Evolutionary conservation across 2,888 invertebrate genomes (phyloP).

Genomic region (Leptopterna dolabrata): DNA sequence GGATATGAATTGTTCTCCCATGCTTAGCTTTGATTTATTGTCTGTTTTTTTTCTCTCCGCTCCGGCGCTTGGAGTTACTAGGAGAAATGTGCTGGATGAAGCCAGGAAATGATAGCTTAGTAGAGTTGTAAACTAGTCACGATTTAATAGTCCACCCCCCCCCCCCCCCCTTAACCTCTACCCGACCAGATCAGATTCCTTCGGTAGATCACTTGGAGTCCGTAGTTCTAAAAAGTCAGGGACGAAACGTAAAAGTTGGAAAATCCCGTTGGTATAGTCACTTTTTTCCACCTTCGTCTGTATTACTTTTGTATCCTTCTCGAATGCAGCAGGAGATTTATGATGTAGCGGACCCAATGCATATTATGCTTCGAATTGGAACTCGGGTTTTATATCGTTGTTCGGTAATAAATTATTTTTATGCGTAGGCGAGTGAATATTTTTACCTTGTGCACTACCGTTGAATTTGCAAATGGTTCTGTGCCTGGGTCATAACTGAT

Average conservation of each 20-base stretch:
- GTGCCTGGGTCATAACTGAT: neutral
- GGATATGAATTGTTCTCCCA: too few species aligned
- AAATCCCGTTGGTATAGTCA: conserved; percentile 26
- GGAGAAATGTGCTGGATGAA: neutral
- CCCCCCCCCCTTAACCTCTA: neutral
- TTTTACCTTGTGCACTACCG: neutral
- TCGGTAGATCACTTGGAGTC: conserved; percentile 21
- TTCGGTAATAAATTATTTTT: conserved; percentile 3
- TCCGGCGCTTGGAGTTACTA: neutral
- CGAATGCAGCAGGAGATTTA: conserved; percentile 3
- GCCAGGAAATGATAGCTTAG: conserved; percentile 32
- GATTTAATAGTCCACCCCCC: conserved; percentile 23
- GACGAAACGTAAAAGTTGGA: conserved; percentile 41
- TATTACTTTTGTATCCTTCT: neutral
- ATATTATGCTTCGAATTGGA: neutral
- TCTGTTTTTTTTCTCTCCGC: neutral
- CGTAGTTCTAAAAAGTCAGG: conserved; percentile 26
- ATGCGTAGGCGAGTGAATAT: neutral
- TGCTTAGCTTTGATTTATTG: too few species aligned
- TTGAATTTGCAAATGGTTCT: neutral
- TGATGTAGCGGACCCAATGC: neutral
- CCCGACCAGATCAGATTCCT: conserved; percentile 27
- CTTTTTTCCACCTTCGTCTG: neutral
- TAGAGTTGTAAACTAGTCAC: conserved; percentile 41
- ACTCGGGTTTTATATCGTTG: neutral